Conservation (phyloP, 2,888 invertebrate species). For the Athalia circularis region DNA sequence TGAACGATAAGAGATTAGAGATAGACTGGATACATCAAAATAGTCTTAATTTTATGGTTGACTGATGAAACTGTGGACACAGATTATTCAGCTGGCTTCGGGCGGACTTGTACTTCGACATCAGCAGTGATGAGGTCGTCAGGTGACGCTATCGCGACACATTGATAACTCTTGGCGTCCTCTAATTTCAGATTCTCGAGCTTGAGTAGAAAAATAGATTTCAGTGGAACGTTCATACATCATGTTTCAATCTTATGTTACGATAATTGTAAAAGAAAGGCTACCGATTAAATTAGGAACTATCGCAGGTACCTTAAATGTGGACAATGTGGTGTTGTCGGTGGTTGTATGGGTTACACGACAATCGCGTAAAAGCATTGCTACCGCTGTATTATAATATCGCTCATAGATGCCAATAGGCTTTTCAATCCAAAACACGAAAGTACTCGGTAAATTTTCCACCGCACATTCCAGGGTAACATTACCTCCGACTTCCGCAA, state of each 20-base stretch:
- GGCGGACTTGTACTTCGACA: constrained; percentile 88
- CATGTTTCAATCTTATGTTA: not conserved
- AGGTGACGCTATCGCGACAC: constrained; percentile 90
- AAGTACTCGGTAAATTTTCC: constrained; percentile 91
- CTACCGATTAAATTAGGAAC: not conserved
- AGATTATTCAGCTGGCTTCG: too few relatives aligned
- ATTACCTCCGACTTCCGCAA: constrained; percentile 92
- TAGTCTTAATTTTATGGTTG: too few relatives aligned
- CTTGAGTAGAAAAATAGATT: constrained; percentile 71
- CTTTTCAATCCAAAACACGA: constrained; percentile 88
- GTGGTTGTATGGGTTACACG: constrained; percentile 89
- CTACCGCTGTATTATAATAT: constrained; percentile 81
- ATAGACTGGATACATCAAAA: too few relatives aligned
- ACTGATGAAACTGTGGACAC: too few relatives aligned
- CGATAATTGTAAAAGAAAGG: not conserved
- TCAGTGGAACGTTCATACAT: constrained; percentile 30
- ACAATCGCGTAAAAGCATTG: constrained; percentile 89
- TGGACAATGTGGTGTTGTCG: constrained; percentile 87
- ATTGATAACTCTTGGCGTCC: constrained; percentile 91
- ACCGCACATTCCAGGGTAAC: constrained; percentile 93
- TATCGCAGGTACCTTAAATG: constrained; percentile 78
- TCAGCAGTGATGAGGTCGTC: constrained; percentile 88
- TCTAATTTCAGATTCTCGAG: constrained; percentile 95
- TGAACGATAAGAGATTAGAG: too few relatives aligned
- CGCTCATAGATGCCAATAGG: constrained; percentile 84